These are phyloP conservation scores for Delia radicum DNA, from an alignment of 1,140 invertebrate genomes.

Conservation along the genomic window DNA sequence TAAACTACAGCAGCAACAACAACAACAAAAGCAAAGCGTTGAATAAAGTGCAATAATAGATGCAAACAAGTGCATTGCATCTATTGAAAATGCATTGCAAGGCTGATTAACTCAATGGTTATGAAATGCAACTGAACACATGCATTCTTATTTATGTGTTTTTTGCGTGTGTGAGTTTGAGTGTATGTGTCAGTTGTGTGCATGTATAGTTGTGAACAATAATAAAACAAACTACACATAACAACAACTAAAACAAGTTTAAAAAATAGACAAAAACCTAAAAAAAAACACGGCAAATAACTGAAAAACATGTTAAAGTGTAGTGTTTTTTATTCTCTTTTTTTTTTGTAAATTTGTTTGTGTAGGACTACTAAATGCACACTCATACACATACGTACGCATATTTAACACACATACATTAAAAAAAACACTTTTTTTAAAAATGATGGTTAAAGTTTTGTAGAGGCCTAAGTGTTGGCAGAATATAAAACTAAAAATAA, in stretches of 20 bases:
- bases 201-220: neutral
- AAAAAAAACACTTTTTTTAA: neutral
- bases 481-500: neutral
- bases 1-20: neutral
- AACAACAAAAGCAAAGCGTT: slow-evolving; percentile 2
- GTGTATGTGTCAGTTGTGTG: neutral
- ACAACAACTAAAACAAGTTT: slow-evolving; percentile 4
- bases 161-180: neutral
- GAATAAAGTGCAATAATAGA: slow-evolving; percentile 11
- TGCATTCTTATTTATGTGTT: neutral
- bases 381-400: neutral
- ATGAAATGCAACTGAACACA: neutral
- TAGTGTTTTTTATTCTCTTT: neutral
- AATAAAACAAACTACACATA: slow-evolving; percentile 11
- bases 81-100: slow-evolving; percentile 5
- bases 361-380: too few species aligned
- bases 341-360: neutral
- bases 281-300: neutral
- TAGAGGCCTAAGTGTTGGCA: neutral
- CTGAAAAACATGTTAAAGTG: neutral
- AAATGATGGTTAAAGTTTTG: neutral
- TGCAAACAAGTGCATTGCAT: neutral
- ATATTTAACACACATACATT: neutral
- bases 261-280: slow-evolving; percentile 12
- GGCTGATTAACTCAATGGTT: slow-evolving; percentile 13